Base-by-base conservation (phyloP, 2,797 vertebrate genomes). In the Pyrocephalus nanus region DNA sequence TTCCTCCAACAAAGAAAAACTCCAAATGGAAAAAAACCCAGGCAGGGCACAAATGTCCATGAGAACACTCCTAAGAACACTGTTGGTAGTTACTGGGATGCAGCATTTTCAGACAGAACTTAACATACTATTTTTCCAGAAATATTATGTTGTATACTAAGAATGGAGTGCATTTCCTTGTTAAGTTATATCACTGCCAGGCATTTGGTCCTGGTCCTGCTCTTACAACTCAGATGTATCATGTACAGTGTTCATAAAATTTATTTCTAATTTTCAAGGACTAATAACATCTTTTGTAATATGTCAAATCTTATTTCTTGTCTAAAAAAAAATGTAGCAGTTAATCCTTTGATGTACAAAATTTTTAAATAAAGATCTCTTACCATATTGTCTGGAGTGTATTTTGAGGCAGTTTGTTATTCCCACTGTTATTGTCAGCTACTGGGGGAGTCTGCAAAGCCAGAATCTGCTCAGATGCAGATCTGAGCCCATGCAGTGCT, bases 351-450 rank as follows among this genome's bases (percentile, higher is more conserved):
- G 95, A 98, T 98, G 98, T 99, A 97, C 97, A 98, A 97, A 98
- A 96, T 98, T 98, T 98, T 98, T 98, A 98, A 97, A 97, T 98
- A 99, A 99, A 99, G 98, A 95, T 98, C 96, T 97, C 91, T 96
- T 96, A 90, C 93, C 83, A 90, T 91, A 95, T 38, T 69, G 80
- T 92, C 86, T 50, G 81, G 57, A 83, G 66, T 78, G 75, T 80
- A 50, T 69, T 77, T 77, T 21, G 65, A 91, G 50, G 27, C 43
- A 69, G 64, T 88, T 91, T 88, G 51, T 75, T n/a, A 38, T 17
- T 50, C 15, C 53, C 34, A 48, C 30, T 4, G 3, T 77, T 71
- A 62, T 42, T 17, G 29, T 70, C 71, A 67, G 13, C 3, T 75
- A 26, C 47, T n/a, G 23, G 20, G 45, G 64, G 75, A 95, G 67